These are phyloP conservation scores for Galleria mellonella DNA, from an alignment of 1,140 invertebrate genomes.

Conservation along the genomic window DNA sequence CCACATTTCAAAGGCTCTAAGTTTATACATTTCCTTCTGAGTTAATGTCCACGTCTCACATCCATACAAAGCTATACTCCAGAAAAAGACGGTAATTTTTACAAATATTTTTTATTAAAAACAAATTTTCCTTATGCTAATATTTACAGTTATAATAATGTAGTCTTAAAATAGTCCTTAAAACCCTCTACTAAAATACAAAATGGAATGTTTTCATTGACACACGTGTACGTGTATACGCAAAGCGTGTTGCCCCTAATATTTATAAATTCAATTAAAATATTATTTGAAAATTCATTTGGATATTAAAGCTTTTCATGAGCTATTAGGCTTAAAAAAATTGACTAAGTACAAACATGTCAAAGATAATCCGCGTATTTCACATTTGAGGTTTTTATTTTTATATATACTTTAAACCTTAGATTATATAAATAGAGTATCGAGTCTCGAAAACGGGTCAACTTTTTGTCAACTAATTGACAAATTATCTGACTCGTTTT, in stretches of 20 bases:
- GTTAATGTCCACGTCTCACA: too few relatives aligned
- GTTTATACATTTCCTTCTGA: too few relatives aligned
- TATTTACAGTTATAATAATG: constrained; percentile 13
- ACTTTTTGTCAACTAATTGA: too few relatives aligned
- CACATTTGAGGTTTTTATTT: background rate
- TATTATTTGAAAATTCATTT: constrained; percentile 6
- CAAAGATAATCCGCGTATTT: background rate
- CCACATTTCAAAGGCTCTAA: too few relatives aligned
- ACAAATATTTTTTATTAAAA: constrained; percentile 18
- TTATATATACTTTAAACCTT: too few relatives aligned
- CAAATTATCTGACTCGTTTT: too few relatives aligned
- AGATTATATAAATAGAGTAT: too few relatives aligned
- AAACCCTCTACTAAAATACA: constrained; percentile 2
- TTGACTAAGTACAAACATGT: background rate
- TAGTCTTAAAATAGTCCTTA: constrained; percentile 8
- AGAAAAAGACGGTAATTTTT: constrained; percentile 1
- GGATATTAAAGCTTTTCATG: constrained; percentile 17
- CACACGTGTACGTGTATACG: background rate
- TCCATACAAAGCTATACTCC: too few relatives aligned
- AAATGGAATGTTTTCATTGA: constrained; percentile 4
- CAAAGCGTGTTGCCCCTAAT: background rate
- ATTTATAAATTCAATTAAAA: constrained; percentile 5
- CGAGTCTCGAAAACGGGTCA: too few relatives aligned
- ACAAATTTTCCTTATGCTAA: constrained; percentile 11
- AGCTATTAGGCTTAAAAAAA: constrained; percentile 2